Percentiles rank a stretch among this genome's conserved stretches.
Conservation (phyloP, 2,113 vertebrate genomes). For the Solea solea region DNA sequence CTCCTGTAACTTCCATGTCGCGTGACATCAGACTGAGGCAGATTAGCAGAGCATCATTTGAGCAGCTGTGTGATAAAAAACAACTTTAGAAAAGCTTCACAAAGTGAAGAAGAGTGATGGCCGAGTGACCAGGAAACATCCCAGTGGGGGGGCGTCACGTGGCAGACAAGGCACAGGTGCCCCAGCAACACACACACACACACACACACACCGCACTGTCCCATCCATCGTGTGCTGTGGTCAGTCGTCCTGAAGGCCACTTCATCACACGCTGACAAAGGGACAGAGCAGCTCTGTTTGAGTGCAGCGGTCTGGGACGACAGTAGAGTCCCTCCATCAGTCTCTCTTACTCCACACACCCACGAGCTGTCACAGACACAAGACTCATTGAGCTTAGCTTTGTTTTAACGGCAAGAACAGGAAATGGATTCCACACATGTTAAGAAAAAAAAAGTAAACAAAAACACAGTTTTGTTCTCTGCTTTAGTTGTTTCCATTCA, state of each 20-base stretch:
- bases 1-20: too few species aligned
- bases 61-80: background rate
- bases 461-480: too few species aligned
- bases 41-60: constrained; percentile 7
- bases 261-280: constrained; percentile 67
- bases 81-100: constrained; percentile 22
- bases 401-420: background rate
- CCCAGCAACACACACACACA: background rate
- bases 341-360: constrained; percentile 20
- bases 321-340: constrained; percentile 31
- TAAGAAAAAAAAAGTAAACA: background rate
- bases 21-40: background rate
- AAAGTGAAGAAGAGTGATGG: constrained; percentile 55
- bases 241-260: constrained; percentile 57
- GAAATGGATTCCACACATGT: background rate
- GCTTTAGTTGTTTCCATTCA: too few species aligned
- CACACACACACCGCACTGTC: constrained; percentile 38
- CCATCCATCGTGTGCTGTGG: constrained; percentile 61
- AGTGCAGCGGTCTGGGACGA: constrained; percentile 25
- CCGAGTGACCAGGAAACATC: constrained; percentile 36
- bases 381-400: background rate
- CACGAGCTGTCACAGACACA: background rate
- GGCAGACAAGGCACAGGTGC: constrained; percentile 63
- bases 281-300: constrained; percentile 51
- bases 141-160: constrained; percentile 27